Evolutionary conservation across 2,113 vertebrate species (phyloP), one percentile per base, ranked within the genome.

Genomic region (Agelaius phoeniceus): DNA sequence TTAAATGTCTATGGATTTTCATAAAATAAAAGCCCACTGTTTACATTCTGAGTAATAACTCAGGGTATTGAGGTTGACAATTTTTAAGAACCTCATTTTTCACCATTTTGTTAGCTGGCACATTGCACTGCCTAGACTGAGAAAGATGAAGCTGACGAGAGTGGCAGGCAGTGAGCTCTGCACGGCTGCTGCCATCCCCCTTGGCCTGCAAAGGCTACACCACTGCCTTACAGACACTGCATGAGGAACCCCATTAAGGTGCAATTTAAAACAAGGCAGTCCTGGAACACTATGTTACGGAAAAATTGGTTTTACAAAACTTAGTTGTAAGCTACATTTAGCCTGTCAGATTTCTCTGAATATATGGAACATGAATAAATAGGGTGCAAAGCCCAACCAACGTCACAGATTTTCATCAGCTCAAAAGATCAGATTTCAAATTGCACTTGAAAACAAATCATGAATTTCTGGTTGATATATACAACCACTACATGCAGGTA

Each of bases 41-140:
- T 96, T 95, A 93, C 69, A 46, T 80, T 92, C 65, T 97, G 95
- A 97, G 90, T 96, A 97, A 97, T 96, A 96, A 87, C 88, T 83
- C 63, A 16, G 6, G 13, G 69, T 93, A 97, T 97, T 94, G 86
- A 94, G 75, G 54, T 35, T 96, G 94, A 95, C 94, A 96, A 87
- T 76, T 94, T 93, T 94, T 90, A 95, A 95, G 86, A 94, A 82
- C 76, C 91, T 91, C 58, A 92, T 96, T 96, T 97, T 93, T 97
- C 87, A 93, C 76, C 74, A 71, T 80, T 97, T 90, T 76, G 33
- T 78, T 78, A 89, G 79, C 58, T 80, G 82, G 89, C 84, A 85
- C 68, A 51, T 91, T 93, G 30, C 75, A 90, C 27, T 75, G 75
- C 76, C 65, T 58, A 61, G 86, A 83, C 54, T 17, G 52, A 83